phyloP scores from a whole-genome alignment of 1,140 invertebrate genomes.

The Maniola jurtina region DNA sequence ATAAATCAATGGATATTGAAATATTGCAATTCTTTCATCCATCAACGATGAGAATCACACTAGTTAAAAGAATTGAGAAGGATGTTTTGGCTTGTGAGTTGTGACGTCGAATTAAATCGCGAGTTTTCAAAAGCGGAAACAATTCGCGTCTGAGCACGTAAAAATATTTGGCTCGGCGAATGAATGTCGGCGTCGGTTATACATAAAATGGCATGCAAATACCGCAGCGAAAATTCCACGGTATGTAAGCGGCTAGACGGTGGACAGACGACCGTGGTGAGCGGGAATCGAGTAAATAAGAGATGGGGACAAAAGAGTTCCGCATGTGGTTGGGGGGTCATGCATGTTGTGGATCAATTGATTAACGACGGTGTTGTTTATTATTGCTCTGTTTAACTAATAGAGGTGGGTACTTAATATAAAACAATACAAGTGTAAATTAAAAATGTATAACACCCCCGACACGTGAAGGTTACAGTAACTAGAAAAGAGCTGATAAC shows the following conservation, averaged over 20 bases:
- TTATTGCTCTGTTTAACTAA: background rate
- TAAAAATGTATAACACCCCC: no score
- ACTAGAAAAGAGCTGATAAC: no score
- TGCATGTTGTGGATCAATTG: background rate
- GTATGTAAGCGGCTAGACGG: constrained; percentile 67
- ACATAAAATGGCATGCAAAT: constrained; percentile 59
- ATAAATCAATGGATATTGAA: no score
- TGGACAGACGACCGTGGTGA: constrained; percentile 54
- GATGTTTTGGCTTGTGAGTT: background rate
- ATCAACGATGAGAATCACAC: background rate
- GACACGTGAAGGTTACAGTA: no score
- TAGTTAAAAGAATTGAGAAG: background rate
- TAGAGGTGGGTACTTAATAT: no score
- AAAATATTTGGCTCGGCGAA: constrained; percentile 64
- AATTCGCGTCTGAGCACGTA: constrained; percentile 53
- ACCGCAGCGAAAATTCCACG: constrained; percentile 63
- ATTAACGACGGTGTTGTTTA: background rate
- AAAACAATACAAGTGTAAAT: no score
- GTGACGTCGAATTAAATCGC: constrained; percentile 9
- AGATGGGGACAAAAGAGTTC: constrained; percentile 62
- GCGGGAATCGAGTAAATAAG: constrained; percentile 53
- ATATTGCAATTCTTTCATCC: background rate
- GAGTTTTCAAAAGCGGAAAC: constrained; percentile 28
- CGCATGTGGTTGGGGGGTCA: constrained; percentile 29
- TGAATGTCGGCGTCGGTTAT: constrained; percentile 47